Evolutionary conservation across 2,113 vertebrate genomes (phyloP), one percentile per base, ranked within the genome.

Genomic region (Apteryx owenii): DNA sequence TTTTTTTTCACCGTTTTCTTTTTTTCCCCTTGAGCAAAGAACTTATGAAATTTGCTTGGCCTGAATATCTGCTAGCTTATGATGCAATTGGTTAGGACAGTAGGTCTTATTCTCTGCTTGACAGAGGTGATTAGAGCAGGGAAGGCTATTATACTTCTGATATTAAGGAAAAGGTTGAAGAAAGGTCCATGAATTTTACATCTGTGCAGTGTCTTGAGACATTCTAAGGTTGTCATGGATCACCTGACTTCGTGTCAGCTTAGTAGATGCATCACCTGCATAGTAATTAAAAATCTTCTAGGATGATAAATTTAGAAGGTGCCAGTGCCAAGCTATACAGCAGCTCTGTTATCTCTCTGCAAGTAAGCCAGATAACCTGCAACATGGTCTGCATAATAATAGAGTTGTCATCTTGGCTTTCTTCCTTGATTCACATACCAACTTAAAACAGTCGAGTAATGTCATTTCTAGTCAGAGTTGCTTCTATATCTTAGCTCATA

Each of bases 211-310:
- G 73, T 70, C 92, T 71, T 85, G 60, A 94, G 12, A 28, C 5
- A 9, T 61, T 82, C 19, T 38, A 71, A 84, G 22, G 46, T 77
- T 60, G 54, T 20, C 64, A 83, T 8, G 19, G 82, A 86, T 88
- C 85, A 95, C 65, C 76, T 56, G 80, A 81, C 40, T 31, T n/a
- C 66, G 7, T 40, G 15, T 56, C 80, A 68, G 53, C 19, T 77
- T 72, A 72, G 28, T 31, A 88, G 44, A 85, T 56, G 40, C 38
- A 77, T 71, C 51, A 93, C 33, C 40, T 76, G 66, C 78, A 95
- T 7, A 66, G 48, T 89, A 96, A 91, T 89, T 94, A 94, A 88
- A 58, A 85, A 94, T 65, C 51, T 44, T 22, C 17, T 15, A 89
- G 79, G 84, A 93, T 38, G 19, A 87, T 62, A 82, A 82, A 93